These are phyloP conservation scores for Isurus oxyrinchus DNA, from an alignment of 2,113 vertebrate species.

Conservation along the genomic window DNA sequence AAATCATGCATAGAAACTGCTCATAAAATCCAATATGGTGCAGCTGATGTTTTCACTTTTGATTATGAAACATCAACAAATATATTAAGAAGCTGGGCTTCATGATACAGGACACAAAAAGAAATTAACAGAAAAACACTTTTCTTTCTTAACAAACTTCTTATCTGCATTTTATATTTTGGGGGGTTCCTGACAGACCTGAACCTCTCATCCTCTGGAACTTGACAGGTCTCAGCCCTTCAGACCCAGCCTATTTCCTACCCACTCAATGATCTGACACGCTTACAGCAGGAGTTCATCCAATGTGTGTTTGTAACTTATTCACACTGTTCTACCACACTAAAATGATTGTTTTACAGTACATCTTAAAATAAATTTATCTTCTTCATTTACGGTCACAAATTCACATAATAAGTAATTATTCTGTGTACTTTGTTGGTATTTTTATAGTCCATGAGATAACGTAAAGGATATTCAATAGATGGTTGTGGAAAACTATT, in stretches of 20 bases:
- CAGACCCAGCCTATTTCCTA: background rate
- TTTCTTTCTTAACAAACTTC: background rate
- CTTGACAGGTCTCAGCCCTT: background rate
- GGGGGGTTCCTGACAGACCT: background rate
- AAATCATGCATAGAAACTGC: background rate
- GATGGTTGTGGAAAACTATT: background rate
- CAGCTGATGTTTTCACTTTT: background rate
- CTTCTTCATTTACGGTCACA: background rate
- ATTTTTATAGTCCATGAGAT: too few species aligned
- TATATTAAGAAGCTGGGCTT: background rate
- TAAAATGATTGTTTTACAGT: background rate
- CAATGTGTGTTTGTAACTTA: background rate
- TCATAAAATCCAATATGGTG: background rate
- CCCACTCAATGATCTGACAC: background rate
- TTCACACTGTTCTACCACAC: background rate
- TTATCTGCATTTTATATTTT: background rate
- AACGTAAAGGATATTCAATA: background rate
- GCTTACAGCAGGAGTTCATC: background rate
- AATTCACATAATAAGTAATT: background rate
- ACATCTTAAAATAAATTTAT: background rate
- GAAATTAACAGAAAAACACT: background rate
- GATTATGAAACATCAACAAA: background rate
- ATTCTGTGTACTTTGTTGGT: background rate
- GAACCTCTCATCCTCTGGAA: background rate
- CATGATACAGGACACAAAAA: background rate